These are phyloP conservation scores for Zosterops japonicus DNA, from an alignment of 2,113 vertebrate genomes.

Conservation along the genomic window DNA sequence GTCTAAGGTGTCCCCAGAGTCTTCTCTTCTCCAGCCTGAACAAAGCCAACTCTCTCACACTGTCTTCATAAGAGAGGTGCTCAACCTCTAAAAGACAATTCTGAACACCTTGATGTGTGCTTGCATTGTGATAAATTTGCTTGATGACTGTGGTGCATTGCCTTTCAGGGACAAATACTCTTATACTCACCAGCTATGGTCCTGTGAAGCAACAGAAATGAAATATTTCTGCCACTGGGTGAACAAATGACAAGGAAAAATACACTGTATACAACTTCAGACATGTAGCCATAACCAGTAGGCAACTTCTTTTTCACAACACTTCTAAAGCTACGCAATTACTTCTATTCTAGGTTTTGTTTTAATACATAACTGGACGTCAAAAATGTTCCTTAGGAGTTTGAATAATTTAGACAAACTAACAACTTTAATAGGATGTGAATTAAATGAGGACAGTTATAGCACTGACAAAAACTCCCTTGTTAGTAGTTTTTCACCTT, in stretches of 20 bases:
- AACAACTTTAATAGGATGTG: background rate
- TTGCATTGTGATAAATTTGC: background rate
- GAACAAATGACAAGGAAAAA: background rate
- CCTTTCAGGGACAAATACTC: background rate
- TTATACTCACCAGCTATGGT: background rate
- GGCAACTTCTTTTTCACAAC: rapidly evolving
- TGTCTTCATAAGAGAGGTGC: background rate
- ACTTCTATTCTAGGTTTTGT: background rate
- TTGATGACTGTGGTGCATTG: background rate
- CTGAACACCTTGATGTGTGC: background rate
- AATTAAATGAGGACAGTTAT: background rate
- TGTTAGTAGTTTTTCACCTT: background rate
- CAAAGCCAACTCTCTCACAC: background rate
- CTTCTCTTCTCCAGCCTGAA: background rate
- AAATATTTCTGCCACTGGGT: background rate
- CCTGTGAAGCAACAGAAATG: background rate
- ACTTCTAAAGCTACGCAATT: background rate
- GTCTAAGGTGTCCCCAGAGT: background rate
- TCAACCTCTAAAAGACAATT: background rate
- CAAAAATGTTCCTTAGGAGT: background rate
- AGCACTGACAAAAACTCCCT: background rate
- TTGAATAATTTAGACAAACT: background rate
- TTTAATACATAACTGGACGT: background rate
- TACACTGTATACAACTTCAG: rapidly evolving
- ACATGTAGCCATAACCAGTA: background rate